Evolutionary conservation across 2,113 vertebrate species (phyloP).

Genomic region (Pygoscelis adeliae): DNA sequence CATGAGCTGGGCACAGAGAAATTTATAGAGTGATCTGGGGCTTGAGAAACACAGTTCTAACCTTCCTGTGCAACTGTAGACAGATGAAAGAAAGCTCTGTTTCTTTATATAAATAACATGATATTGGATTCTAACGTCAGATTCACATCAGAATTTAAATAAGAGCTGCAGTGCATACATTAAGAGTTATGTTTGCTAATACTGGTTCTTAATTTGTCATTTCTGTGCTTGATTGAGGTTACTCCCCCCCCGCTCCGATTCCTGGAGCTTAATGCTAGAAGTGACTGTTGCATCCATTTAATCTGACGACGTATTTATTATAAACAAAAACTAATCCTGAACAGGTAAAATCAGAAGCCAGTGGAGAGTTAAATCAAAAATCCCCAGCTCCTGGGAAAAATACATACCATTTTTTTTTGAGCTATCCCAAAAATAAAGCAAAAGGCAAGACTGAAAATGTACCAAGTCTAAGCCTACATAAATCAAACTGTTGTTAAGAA

Average conservation of each 20-base stretch:
- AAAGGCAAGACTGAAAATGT: background rate
- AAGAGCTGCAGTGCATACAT: background rate
- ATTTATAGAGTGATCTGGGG: background rate
- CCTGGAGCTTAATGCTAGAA: background rate
- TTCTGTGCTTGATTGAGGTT: background rate
- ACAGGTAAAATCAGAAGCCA: background rate
- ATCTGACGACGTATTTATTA: background rate
- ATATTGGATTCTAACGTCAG: background rate
- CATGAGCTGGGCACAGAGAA: background rate
- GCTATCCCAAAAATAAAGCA: background rate
- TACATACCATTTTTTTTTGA: background rate
- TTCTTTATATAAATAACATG: background rate
- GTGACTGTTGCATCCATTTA: background rate
- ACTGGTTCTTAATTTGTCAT: background rate
- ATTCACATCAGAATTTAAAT: background rate
- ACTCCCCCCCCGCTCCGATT: background rate
- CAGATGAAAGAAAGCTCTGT: background rate
- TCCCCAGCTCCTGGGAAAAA: background rate
- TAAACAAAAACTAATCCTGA: background rate
- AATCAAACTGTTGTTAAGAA: background rate
- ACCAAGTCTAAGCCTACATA: background rate
- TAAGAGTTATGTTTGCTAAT: background rate
- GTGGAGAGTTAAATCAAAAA: slow-evolving; percentile 1
- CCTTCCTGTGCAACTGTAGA: background rate
- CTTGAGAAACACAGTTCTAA: background rate